These are phyloP conservation scores for Parelbella ahira DNA, from an alignment of 2,888 invertebrate species.

Conservation along the genomic window DNA sequence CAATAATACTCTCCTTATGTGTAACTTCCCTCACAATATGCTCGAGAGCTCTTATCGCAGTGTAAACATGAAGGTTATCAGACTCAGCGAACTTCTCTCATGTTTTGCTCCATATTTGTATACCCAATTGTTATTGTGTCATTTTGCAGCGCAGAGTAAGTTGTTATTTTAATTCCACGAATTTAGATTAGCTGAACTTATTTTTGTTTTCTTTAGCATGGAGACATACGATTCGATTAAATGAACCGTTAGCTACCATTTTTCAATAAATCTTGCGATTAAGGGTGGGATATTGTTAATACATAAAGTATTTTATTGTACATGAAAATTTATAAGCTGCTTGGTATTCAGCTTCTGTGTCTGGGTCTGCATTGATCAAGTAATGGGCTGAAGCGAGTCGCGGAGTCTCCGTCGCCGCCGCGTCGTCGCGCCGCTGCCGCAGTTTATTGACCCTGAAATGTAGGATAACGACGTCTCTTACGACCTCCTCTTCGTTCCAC, in stretches of 20 bases:
- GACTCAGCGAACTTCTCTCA: conserved; percentile 27
- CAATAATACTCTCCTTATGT: conserved; percentile 59
- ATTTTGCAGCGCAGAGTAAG: conserved; percentile 10
- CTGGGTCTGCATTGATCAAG: conserved; percentile 44
- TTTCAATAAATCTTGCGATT: too few species aligned
- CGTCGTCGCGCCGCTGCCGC: conserved; percentile 50
- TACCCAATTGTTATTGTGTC: conserved; percentile 16
- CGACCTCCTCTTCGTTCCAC: conserved; percentile 51
- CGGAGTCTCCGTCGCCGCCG: conserved; percentile 45
- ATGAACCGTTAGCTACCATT: too few species aligned
- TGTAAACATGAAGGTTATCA: conserved; percentile 36
- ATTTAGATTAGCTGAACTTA: too few species aligned
- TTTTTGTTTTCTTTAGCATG: too few species aligned
- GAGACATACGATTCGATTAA: too few species aligned
- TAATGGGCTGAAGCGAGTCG: conserved; percentile 52
- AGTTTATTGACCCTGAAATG: conserved; percentile 72
- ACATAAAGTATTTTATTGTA: too few species aligned
- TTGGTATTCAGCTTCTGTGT: conserved; percentile 32
- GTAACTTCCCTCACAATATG: conserved; percentile 43
- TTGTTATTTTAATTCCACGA: conserved; percentile 2
- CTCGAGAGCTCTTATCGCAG: conserved; percentile 33
- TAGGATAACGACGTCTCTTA: conserved; percentile 72
- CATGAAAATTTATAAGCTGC: conserved; percentile 26
- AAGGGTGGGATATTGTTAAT: too few species aligned
- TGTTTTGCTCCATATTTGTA: conserved; percentile 25